Conservation (phyloP, 1,140 invertebrate species). For the Drosophila ohnishii region DNA sequence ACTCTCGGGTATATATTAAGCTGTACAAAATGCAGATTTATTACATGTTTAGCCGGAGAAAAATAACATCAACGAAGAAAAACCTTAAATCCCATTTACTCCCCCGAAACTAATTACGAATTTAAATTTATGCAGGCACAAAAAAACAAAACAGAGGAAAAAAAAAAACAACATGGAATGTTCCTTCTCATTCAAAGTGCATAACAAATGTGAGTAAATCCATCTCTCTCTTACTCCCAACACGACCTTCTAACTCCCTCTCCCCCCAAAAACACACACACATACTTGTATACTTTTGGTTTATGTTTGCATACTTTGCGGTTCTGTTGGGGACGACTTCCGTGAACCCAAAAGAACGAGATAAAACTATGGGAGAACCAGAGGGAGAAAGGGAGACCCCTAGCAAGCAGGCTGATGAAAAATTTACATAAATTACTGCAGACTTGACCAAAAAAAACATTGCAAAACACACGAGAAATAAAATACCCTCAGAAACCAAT, state of each 20-base stretch:
- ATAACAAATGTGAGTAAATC: slow-evolving; percentile 51
- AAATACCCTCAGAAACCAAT: slow-evolving; percentile 10
- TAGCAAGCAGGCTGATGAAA: slow-evolving; percentile 30
- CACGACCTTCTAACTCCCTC: slow-evolving; percentile 4
- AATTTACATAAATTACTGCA: slow-evolving; percentile 54
- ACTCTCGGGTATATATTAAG: slow-evolving; percentile 10
- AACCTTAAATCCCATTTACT: slow-evolving; percentile 51
- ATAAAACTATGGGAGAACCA: slow-evolving; percentile 18
- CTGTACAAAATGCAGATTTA: slow-evolving; percentile 53
- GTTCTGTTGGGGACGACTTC: slow-evolving; percentile 31
- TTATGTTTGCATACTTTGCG: slow-evolving; percentile 53
- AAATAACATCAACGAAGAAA: slow-evolving; percentile 11
- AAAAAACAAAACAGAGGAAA: not conserved
- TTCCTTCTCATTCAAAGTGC: slow-evolving; percentile 45
- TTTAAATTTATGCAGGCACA: slow-evolving; percentile 51
- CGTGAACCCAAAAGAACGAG: slow-evolving; percentile 22
- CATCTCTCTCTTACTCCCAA: slow-evolving; percentile 11
- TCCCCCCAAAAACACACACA: not conserved
- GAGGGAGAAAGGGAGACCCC: not conserved
- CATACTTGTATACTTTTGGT: slow-evolving; percentile 26
- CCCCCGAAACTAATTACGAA: slow-evolving; percentile 52
- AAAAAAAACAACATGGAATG: slow-evolving; percentile 15
- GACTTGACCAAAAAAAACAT: slow-evolving; percentile 24
- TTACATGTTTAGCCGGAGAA: slow-evolving; percentile 40
- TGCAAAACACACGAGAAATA: slow-evolving; percentile 3